Conservation (phyloP, 2,113 vertebrate genomes). For the Choloepus hoffmanni region DNA sequence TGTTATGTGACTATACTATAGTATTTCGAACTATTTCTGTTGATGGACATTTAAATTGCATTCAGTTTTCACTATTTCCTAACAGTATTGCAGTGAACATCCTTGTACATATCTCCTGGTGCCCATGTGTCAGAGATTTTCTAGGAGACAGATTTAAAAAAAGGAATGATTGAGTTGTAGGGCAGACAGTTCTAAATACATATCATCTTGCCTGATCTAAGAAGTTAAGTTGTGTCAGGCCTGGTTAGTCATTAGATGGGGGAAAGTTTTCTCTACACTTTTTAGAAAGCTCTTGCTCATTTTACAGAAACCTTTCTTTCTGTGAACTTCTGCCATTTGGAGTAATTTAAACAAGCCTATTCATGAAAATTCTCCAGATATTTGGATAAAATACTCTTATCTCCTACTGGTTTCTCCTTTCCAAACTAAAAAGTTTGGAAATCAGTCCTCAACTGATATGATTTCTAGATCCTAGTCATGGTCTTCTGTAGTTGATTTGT, state of each 20-base stretch:
- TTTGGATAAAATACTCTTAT: neutral
- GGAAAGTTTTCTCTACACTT: neutral
- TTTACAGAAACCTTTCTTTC: neutral
- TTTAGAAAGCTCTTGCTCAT: neutral
- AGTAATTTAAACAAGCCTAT: neutral
- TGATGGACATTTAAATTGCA: neutral
- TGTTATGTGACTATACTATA: neutral
- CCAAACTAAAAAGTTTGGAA: neutral
- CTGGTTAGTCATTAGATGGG: neutral
- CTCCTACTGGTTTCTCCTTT: neutral
- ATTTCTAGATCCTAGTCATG: neutral
- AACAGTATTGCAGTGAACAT: neutral
- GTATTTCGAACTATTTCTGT: neutral
- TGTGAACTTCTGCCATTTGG: neutral
- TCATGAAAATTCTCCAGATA: neutral
- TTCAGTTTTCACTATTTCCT: neutral
- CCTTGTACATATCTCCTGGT: neutral
- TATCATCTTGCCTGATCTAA: neutral
- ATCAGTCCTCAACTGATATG: neutral
- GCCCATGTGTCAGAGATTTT: neutral
- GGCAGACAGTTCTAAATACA: neutral
- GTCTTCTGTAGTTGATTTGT: neutral
- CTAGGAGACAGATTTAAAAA: neutral
- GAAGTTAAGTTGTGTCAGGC: neutral
- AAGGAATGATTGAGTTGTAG: neutral